Evolutionary conservation across 2,888 invertebrate genomes (phyloP), one percentile per base, ranked within the genome.

Genomic region (Xanthorhoe designata): DNA sequence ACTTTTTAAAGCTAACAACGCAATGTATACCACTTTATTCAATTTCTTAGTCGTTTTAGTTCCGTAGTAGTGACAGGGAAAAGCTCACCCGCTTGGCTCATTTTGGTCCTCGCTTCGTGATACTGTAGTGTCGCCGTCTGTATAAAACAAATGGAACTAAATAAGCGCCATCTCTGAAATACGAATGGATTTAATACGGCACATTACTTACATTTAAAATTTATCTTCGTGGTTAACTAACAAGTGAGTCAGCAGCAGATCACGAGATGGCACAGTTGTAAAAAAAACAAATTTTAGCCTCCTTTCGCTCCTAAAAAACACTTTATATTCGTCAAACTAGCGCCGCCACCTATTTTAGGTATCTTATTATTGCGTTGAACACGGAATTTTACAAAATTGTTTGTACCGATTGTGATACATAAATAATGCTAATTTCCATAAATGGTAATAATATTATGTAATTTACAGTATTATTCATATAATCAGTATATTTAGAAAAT

Each of bases 101-200:
- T 68, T 68, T 65, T 45, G 32, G 62, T 73, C 56, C 64, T 57
- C 66, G 18, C 18, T 70, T 65, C 57, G 58, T 59, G n/a, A 29
- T 50, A 38, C 32, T 17, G 51, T 32, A 67, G 62, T 69, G 66
- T 63, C 75, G 84, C 80, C 76, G 69, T 71, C 85, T 84, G n/a
- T 71, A 54, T 35, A 1, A 29, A 49, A 51, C 10, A n/a, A 1
- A 18, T 2, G 0, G 61, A 71, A 77, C 19, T 59, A 67, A 17
- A n/a, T 35, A 9, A 79, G 56, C 80, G 85, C 84, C 86, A 84
- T 84, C 86, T 86, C 72, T 42, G 35, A 49, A 42, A 42, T 60
- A 6, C 49, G 24, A n/a, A 32, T 24, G 29, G 32, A 50, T 17
- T 59, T 7, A 45, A 10, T 42, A 49, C 6, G 57, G 17, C 32